A percentile compares a stretch with the other conserved stretches of the same genome.
These are phyloP conservation scores for Lutra lutra DNA, from an alignment of 2,797 vertebrate genomes.

Conservation along the genomic window DNA sequence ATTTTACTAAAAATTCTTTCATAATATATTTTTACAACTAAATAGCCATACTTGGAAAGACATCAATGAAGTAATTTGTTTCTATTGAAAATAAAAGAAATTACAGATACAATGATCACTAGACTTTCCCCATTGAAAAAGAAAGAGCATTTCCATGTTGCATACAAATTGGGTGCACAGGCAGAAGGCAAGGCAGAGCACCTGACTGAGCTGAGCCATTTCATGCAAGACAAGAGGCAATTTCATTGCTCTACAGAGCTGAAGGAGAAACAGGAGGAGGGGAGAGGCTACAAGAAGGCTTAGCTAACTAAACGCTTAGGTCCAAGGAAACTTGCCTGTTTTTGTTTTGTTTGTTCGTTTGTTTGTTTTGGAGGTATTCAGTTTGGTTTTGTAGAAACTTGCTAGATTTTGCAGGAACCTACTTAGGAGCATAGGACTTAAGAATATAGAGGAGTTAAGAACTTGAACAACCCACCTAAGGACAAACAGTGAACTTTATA, in stretches of 20 bases:
- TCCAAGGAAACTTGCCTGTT: background rate
- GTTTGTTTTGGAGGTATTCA: background rate
- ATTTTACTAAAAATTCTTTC: background rate
- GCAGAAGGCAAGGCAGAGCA: background rate
- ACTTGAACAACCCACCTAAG: background rate
- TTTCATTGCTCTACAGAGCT: background rate
- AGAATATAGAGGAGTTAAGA: background rate
- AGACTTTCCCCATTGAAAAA: background rate
- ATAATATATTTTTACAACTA: background rate
- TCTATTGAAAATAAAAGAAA: background rate
- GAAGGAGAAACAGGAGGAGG: background rate
- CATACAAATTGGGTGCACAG: background rate
- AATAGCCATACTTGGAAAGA: background rate
- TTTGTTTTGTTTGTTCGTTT: background rate
- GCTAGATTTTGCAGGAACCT: background rate
- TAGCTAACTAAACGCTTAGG: background rate
- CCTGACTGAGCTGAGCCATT: background rate
- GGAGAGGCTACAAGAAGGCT: background rate
- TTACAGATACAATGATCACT: background rate
- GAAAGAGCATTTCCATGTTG: background rate
- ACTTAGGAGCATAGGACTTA: background rate
- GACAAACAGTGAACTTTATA: background rate
- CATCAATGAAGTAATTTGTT: background rate
- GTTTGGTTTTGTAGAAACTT: background rate
- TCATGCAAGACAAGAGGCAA: background rate